phyloP scores from a whole-genome alignment of 2,113 vertebrate genomes.

The Sinosuthora webbiana region DNA sequence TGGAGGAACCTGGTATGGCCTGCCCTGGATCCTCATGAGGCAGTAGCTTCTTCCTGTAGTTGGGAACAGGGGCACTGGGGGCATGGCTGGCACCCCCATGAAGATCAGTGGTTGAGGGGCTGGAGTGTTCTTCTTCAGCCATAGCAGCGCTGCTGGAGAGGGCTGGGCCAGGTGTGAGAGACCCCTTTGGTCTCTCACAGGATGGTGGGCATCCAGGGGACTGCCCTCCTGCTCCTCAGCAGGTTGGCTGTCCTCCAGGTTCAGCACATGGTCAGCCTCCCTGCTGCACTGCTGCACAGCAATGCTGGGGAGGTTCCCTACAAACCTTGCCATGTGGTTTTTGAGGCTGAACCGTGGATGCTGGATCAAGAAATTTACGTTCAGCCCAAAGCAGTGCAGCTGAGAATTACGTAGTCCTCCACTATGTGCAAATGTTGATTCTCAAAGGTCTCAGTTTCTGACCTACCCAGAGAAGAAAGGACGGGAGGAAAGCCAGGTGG shows the following conservation, averaged over 20 bases:
- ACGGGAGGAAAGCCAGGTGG: not conserved
- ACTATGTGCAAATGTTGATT: not conserved
- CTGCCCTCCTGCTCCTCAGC: not conserved
- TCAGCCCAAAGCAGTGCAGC: not conserved
- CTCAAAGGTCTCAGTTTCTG: not conserved
- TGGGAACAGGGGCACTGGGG: not conserved
- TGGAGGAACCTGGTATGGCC: not conserved
- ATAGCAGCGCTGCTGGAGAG: not conserved
- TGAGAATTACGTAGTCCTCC: not conserved
- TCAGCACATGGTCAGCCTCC: rapidly evolving
- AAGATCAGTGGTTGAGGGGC: not conserved
- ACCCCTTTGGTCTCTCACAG: rapidly evolving
- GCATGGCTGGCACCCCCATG: not conserved
- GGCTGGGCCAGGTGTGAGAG: not conserved
- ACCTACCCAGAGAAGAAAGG: not conserved
- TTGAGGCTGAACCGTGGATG: not conserved
- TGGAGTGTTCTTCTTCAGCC: not conserved
- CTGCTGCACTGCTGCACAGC: rapidly evolving
- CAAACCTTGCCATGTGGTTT: rapidly evolving
- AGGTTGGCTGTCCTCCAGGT: not conserved
- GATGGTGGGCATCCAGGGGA: rapidly evolving
- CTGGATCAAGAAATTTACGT: not conserved
- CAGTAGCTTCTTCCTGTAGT: not conserved
- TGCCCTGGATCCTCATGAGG: not conserved
- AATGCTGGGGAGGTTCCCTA: rapidly evolving